A percentile compares a stretch with the other conserved stretches of the same genome.
phyloP scores from a whole-genome alignment of 1,140 invertebrate species.

The Calliphora vicina region DNA sequence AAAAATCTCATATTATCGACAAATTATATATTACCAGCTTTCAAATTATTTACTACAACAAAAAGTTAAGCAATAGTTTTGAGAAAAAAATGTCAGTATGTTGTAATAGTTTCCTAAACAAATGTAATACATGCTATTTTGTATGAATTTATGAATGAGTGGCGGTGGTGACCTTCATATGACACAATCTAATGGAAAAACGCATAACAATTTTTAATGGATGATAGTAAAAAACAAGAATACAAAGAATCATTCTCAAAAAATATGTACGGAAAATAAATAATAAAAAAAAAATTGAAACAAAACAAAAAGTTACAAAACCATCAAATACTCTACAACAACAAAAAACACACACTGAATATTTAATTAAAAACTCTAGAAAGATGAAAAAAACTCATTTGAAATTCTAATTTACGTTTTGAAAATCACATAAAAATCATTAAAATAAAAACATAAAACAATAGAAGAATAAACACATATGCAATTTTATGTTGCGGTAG shows the following conservation, averaged over 20 bases:
- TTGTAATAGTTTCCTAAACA: constrained; percentile 10
- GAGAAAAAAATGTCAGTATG: constrained; percentile 9
- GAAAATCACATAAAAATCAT: constrained; percentile 9
- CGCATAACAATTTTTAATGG: constrained; percentile 8
- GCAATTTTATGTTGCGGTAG: not conserved
- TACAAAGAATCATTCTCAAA: not conserved
- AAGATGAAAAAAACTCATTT: not conserved
- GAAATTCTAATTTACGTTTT: not conserved
- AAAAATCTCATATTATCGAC: too few relatives aligned
- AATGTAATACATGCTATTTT: not conserved
- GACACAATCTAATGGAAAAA: constrained; percentile 10
- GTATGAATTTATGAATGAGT: too few relatives aligned
- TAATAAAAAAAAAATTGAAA: not conserved
- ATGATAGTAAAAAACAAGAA: not conserved
- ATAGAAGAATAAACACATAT: not conserved
- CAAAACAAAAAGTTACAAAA: not conserved
- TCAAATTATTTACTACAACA: too few relatives aligned
- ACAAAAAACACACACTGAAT: not conserved
- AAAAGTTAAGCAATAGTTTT: not conserved
- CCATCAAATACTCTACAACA: not conserved
- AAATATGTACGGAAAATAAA: not conserved
- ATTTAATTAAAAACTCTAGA: not conserved
- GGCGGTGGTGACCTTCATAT: not conserved
- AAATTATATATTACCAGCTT: too few relatives aligned
- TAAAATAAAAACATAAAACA: constrained; percentile 8